These are phyloP conservation scores for Holothuria glaberrima DNA, from an alignment of 35 echinoderm and acorn worm species.

Conservation along the genomic window DNA sequence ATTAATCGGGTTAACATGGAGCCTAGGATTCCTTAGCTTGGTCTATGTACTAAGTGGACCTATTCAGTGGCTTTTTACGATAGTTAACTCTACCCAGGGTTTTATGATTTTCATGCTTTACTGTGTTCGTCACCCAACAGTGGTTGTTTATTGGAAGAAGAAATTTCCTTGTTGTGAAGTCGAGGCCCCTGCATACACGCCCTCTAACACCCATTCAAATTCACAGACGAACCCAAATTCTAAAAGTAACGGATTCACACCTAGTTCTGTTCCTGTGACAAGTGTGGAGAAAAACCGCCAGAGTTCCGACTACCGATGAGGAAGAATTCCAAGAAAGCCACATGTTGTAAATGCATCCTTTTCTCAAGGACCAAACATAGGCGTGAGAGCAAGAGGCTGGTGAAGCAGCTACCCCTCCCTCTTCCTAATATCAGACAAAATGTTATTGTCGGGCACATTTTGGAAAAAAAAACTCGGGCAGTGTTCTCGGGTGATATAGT, in stretches of 20 bases:
- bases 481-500: too few relatives aligned
- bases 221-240: neutral
- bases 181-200: neutral
- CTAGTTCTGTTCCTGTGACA: neutral
- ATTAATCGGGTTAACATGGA: conserved; percentile 33
- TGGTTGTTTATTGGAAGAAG: conserved; percentile 37
- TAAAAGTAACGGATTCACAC: neutral
- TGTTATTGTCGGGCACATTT: too few relatives aligned
- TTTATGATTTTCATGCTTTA: conserved; percentile 50
- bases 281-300: conserved; percentile 26
- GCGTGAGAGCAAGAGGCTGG: too few relatives aligned
- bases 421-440: too few relatives aligned
- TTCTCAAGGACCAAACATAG: neutral
- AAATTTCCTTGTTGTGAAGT: conserved; percentile 19
- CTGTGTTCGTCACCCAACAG: conserved; percentile 45
- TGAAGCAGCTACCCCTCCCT: too few relatives aligned
- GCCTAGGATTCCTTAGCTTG: conserved; percentile 32
- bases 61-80: conserved; percentile 32
- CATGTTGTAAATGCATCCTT: neutral
- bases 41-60: conserved; percentile 24
- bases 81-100: conserved; percentile 44
- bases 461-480: too few relatives aligned
- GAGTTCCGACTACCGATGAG: neutral
- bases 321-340: neutral
- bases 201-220: conserved; percentile 7